Percentiles rank a stretch among this genome's conserved stretches.
Conservation (phyloP, 2,113 vertebrate species). For the Diglossa brunneiventris region DNA sequence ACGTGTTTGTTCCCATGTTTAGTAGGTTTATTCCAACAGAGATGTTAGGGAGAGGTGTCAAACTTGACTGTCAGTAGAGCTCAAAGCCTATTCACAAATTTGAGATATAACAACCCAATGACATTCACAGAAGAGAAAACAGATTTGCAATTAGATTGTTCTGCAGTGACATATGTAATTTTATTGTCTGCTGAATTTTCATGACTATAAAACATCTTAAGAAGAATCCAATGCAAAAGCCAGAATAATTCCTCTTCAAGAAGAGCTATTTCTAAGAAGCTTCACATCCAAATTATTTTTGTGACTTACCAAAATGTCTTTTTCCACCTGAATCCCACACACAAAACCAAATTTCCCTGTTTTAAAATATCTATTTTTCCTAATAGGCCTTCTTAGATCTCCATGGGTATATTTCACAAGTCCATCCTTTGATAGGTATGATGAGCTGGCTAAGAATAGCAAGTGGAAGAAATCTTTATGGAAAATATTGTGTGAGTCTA, state of each 20-base stretch:
- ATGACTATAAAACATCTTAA: background rate
- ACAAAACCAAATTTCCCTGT: background rate
- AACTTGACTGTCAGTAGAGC: background rate
- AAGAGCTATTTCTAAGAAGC: background rate
- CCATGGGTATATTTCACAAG: background rate
- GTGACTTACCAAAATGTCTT: background rate
- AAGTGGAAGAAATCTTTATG: background rate
- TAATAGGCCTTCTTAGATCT: background rate
- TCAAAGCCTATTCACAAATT: background rate
- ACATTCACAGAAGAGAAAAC: background rate
- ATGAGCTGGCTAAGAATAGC: background rate
- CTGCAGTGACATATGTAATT: background rate
- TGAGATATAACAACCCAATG: background rate
- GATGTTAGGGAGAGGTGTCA: background rate
- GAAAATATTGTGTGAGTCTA: background rate
- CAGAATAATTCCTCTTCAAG: background rate
- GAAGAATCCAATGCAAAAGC: background rate
- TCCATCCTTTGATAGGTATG: background rate
- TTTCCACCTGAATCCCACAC: background rate
- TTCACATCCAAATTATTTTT: background rate
- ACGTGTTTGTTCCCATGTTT: background rate
- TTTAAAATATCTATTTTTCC: background rate
- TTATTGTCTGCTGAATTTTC: background rate
- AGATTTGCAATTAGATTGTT: background rate
- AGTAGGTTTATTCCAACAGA: background rate